These are phyloP conservation scores for Rattus norvegicus DNA, from an alignment of 2,113 vertebrate species.

Conservation along the genomic window DNA sequence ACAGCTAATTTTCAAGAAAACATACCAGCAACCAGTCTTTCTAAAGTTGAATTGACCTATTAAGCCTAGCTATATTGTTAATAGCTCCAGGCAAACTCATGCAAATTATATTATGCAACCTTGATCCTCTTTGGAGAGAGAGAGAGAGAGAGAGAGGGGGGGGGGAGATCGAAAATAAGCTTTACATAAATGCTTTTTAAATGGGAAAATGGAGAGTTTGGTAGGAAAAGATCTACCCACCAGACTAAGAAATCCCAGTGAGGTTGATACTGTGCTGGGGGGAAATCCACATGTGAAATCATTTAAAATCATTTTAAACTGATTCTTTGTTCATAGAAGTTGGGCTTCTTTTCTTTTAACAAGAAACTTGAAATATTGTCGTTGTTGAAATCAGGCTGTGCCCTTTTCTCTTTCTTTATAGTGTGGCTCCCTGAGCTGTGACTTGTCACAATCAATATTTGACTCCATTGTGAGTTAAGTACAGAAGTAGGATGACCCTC, in stretches of 20 bases:
- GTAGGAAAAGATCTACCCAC: not conserved
- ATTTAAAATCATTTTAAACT: not conserved
- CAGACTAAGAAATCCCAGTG: conserved; percentile 2
- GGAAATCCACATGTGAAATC: conserved; percentile 7
- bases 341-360: conserved; percentile 20
- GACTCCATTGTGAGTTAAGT: not conserved
- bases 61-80: conserved; percentile 69
- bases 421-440: too few relatives aligned
- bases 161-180: not conserved
- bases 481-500: not conserved
- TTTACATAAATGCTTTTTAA: conserved; percentile 60
- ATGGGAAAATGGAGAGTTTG: conserved; percentile 1
- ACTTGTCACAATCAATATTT: not conserved
- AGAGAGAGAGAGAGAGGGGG: not conserved
- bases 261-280: not conserved
- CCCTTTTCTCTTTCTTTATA: not conserved
- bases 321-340: conserved; percentile 45
- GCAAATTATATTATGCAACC: conserved; percentile 64
- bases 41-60: conserved; percentile 15
- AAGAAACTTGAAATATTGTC: conserved; percentile 12
- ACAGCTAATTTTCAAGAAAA: conserved; percentile 58
- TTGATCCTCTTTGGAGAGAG: conserved; percentile 13
- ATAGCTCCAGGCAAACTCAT: conserved; percentile 65
- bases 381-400: not conserved
- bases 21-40: not conserved